Conservation (phyloP, 2,888 invertebrate genomes). For the Conchocele bisecta region DNA sequence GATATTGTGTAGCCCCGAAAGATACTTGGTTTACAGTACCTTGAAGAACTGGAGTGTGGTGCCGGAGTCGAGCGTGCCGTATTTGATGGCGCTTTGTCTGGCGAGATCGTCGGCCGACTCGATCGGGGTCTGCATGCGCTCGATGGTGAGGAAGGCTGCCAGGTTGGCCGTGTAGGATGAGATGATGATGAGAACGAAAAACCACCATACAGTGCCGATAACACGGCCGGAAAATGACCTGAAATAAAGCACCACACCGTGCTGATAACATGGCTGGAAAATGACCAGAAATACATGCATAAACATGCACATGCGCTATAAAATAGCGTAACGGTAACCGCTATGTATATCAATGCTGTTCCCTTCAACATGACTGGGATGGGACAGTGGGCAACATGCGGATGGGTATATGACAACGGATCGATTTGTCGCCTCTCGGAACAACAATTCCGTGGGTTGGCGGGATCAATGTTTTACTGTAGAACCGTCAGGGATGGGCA, state of each 20-base stretch:
- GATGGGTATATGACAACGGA: not conserved
- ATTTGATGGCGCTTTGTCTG: slow-evolving; percentile 86
- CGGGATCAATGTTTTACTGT: too few species aligned
- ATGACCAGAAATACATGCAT: too few species aligned
- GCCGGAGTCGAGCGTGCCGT: slow-evolving; percentile 88
- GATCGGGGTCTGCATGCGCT: slow-evolving; percentile 97
- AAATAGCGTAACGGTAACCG: too few species aligned
- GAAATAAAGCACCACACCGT: too few species aligned
- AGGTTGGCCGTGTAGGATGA: slow-evolving; percentile 99
- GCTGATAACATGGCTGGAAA: too few species aligned
- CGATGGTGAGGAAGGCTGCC: slow-evolving; percentile 96
- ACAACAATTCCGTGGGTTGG: too few species aligned
- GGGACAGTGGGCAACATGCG: not conserved
- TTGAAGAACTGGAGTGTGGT: slow-evolving; percentile 95
- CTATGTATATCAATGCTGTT: too few species aligned
- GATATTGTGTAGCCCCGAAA: too few species aligned
- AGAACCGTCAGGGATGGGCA: too few species aligned
- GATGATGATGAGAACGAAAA: slow-evolving; percentile 98
- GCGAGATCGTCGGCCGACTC: slow-evolving; percentile 95
- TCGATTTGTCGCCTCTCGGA: not conserved
- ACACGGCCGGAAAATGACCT: slow-evolving; percentile 95
- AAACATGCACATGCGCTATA: too few species aligned
- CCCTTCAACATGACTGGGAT: not conserved
- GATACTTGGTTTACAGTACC: slow-evolving; percentile 85
- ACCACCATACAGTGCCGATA: slow-evolving; percentile 99